Base-by-base conservation (phyloP, 2,113 vertebrate species). In the Megaptera novaeangliae region DNA sequence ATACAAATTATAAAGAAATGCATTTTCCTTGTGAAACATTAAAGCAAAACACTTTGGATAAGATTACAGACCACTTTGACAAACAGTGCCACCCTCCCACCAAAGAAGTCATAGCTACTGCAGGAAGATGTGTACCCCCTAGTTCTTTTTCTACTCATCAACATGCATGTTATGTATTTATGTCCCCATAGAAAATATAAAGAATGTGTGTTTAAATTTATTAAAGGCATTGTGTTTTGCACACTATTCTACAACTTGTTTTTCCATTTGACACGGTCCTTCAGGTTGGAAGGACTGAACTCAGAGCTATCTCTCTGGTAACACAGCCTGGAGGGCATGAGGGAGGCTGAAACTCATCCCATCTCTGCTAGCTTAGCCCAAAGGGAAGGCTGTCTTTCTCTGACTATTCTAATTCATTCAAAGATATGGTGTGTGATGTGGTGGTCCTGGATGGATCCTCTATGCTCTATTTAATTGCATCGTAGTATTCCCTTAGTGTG, bases 261-360 rank as follows among this genome's bases (percentile, higher is more conserved):
- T 93, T 39, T 44, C 75, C 57, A 34, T 63, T 88, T 34, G 4
- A 46, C 18, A 1, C 15, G 27, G 39, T 72, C 31, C 49, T 91
- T 49, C 6, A 11, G 88, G 18, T 68, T 77, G 61, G 44, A 31
- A 39, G 6, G 78, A 12, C 31, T 20, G 18, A 39, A 71, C 52
- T 88, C 44, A 17, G 41, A 61, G 27, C 23, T 17, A 10, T 9
- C 1, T 20, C 27, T 39, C 36, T 7, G 31, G 8, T 57, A 2
- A 2, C 63, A 44, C 12, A 75, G 23, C 21, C 6, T 0, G 49
- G n/a, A 10, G 4, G n/a, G 31, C 20, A 4, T 0, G 8, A 34
- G 20, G 36, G 59, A 77, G 18, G 17, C 44, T 36, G 25, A 41
- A 27, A 55, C 23, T 55, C 29, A 34, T 9, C 34, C 25, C 34